phyloP scores from a whole-genome alignment of 2,113 vertebrate genomes.

The Chamaea fasciata region DNA sequence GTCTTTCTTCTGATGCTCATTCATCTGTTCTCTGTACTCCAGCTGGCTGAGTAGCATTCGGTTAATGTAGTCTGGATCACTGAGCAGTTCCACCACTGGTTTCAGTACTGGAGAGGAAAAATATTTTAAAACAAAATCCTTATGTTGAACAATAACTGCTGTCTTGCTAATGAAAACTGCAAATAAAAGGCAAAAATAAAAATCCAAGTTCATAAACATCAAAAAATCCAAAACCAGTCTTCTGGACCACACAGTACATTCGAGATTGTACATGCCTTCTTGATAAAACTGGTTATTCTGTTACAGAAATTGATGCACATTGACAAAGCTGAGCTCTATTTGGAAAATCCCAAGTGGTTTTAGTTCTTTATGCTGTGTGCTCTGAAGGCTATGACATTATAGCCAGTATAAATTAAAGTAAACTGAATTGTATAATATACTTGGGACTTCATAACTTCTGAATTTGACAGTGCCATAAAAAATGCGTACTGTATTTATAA shows the following conservation, averaged over 20 bases:
- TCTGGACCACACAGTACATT: not conserved
- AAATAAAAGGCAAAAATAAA: conserved; percentile 9
- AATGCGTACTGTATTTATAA: not conserved
- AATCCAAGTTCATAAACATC: not conserved
- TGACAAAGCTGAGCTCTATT: not conserved
- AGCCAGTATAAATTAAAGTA: not conserved
- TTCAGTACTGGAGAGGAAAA: conserved; percentile 81
- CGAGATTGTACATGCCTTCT: not conserved
- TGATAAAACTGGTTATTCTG: not conserved
- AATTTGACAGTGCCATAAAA: not conserved
- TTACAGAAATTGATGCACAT: not conserved
- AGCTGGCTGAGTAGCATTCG: conserved; percentile 90
- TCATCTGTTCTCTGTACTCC: conserved; percentile 92
- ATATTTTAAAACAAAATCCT: conserved; percentile 30
- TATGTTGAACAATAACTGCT: not conserved
- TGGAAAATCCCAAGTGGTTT: not conserved
- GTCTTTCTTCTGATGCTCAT: conserved; percentile 93
- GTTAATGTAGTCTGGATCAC: conserved; percentile 96
- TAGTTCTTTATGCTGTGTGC: not conserved
- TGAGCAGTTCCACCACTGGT: conserved; percentile 91
- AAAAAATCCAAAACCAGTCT: not conserved
- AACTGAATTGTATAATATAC: not conserved
- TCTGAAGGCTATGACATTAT: not conserved
- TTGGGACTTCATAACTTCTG: not conserved
- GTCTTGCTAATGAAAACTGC: not conserved